A percentile compares a stretch with the other conserved stretches of the same genome.
phyloP scores from a whole-genome alignment of 2,888 invertebrate species.

The Nephrotoma guestfalica region DNA sequence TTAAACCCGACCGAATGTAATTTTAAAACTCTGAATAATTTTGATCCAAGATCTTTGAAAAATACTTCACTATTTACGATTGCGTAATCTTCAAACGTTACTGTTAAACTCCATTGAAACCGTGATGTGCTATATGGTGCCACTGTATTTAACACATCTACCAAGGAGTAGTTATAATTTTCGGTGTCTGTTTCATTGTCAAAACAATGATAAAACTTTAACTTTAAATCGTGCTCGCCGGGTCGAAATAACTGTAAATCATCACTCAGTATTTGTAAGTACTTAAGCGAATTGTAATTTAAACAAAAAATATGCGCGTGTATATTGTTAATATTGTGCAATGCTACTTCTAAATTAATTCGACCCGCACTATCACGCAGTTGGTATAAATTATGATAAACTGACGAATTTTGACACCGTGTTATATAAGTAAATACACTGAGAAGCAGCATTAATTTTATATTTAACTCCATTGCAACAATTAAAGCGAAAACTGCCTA shows the following conservation, averaged over 20 bases:
- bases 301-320: background rate
- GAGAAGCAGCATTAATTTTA: background rate
- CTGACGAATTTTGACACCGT: background rate
- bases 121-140: background rate
- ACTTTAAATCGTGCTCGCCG: background rate
- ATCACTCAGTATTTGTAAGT: background rate
- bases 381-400: background rate
- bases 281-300: background rate
- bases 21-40: background rate
- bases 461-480: background rate
- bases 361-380: background rate
- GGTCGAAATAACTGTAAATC: background rate
- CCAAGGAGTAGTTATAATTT: background rate
- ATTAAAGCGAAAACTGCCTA: background rate
- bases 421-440: background rate
- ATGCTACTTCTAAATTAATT: background rate
- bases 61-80: too few species aligned
- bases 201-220: background rate
- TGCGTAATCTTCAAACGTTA: background rate
- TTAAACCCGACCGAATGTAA: background rate
- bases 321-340: background rate
- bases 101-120: background rate
- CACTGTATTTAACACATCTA: background rate
- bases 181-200: background rate
- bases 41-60: background rate